Base-by-base conservation (phyloP, 2,888 invertebrate genomes). In the Neoascia interrupta region DNA sequence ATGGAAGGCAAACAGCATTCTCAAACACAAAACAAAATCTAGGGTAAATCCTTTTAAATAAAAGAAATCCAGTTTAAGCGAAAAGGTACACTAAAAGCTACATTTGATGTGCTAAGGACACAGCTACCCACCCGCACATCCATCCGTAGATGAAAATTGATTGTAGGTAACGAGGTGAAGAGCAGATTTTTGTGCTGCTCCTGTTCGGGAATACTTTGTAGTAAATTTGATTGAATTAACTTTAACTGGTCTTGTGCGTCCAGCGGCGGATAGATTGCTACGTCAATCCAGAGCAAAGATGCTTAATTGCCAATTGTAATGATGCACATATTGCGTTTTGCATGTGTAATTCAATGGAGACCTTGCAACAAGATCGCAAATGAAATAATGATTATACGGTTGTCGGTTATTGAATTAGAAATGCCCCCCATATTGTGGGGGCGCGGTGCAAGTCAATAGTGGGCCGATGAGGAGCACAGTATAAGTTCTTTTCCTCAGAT, bases 301-400 rank as follows among this genome's bases (percentile, higher is more conserved):
- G 64, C 73, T 68, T 68, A 79, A 79, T 79, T 79, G 79, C 73
- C 79, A 79, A 79, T 79, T 79, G 73, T 66, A 69, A 68, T 61
- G 73, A 73, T 79, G 79, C 60, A 69, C 53, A 49, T 76, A 53
- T 60, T 68, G 49, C 60, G 66, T 37, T 60, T 36, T 28, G 60
- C 36, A 60, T 69, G 18, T 58, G 66, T 73, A 73, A 73, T 73
- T 73, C 73, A 73, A 79, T 72, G 66, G 68, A 61, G 56, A 21
- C 54, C 69, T 75, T 69, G 61, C 47, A 26, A 23, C 54, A 21
- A 54, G 66, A 61, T 66, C 66, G 16, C 47, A 63, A 64, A 70
- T 69, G 56, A 47, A 69, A 69, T 61, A 54, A 54, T 60, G 64
- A 76, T 58, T 64, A n/a, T n/a, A 45, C 66, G 47, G 72, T 72